Base-by-base conservation (phyloP, 2,888 invertebrate genomes). In the Mellilla xanthometata region DNA sequence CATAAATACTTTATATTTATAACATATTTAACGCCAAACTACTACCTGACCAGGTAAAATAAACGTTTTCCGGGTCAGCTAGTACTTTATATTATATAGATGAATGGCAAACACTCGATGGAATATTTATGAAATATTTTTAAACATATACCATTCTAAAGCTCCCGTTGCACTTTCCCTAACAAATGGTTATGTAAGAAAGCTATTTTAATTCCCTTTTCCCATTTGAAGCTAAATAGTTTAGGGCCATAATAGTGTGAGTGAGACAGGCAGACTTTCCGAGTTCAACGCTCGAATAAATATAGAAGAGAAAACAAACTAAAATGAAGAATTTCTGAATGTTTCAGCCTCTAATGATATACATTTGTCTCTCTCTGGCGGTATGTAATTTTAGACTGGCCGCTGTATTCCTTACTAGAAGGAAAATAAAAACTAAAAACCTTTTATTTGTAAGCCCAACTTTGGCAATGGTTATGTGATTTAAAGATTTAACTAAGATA, bases 221-320 rank as follows among this genome's bases (percentile, higher is more conserved):
- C 38, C 33, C 36, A 46, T 46, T 35, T 36, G 29, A 26, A 24
- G 10, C 28, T 12, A 15, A 38, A 48, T 48, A 48, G 38, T 41
- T 47, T 24, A 36, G 24, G 23, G 40, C 39, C 15, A 12, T 42
- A 36, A 40, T 15, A 10, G 32, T 29, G 31, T 10, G 30, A 39
- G 10, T 1, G 48, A 49, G 48, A 51, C 41, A 26, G 5, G 13
- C 13, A 30, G 7, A 30, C 13, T 12, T 15, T 39, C 32, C 46
- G 47, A 60, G 67, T 68, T 69, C 68, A 69, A 65, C 41, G 68
- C 48, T 51, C 70, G 60, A 10, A 56, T 58, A 45, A 54, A 66
- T 65, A 56, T 69, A 69, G 68, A 65, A 34, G 46, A 52, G 48
- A 60, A 65, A 24, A 58, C 54, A 60, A 58, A 66, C 51, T 47